These are phyloP conservation scores for Xenops minutus DNA, from an alignment of 2,797 vertebrate species.

Conservation along the genomic window DNA sequence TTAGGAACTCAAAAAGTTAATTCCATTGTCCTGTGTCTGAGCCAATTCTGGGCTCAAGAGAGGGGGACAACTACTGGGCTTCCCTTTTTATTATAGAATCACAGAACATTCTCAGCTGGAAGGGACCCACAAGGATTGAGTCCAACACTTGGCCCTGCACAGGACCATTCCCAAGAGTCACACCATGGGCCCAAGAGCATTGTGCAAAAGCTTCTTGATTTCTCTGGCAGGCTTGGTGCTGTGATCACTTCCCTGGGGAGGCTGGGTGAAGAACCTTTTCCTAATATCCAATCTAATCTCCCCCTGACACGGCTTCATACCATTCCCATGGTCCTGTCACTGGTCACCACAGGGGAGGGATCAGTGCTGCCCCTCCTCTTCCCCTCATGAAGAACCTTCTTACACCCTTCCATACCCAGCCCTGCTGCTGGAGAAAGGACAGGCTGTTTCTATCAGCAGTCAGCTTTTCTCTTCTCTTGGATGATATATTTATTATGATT, in stretches of 20 bases:
- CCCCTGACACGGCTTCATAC: rapidly evolving
- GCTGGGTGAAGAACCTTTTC: background rate
- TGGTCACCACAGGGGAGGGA: background rate
- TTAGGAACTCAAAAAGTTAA: background rate
- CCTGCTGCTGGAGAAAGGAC: background rate
- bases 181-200: too few relatives aligned
- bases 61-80: rapidly evolving
- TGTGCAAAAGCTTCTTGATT: background rate
- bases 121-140: background rate
- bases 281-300: background rate
- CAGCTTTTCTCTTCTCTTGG: background rate
- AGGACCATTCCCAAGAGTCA: background rate
- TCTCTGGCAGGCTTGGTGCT: background rate
- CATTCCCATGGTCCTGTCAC: background rate
- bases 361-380: background rate
- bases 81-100: background rate
- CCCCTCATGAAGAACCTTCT: background rate
- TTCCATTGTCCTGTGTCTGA: background rate
- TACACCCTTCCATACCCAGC: background rate
- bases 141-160: background rate
- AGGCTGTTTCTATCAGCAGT: background rate
- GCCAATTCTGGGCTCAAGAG: background rate
- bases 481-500: background rate
- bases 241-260: background rate
- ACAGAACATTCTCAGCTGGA: background rate